These are phyloP conservation scores for Cathartes aura DNA, from an alignment of 2,113 vertebrate species.

Conservation along the genomic window DNA sequence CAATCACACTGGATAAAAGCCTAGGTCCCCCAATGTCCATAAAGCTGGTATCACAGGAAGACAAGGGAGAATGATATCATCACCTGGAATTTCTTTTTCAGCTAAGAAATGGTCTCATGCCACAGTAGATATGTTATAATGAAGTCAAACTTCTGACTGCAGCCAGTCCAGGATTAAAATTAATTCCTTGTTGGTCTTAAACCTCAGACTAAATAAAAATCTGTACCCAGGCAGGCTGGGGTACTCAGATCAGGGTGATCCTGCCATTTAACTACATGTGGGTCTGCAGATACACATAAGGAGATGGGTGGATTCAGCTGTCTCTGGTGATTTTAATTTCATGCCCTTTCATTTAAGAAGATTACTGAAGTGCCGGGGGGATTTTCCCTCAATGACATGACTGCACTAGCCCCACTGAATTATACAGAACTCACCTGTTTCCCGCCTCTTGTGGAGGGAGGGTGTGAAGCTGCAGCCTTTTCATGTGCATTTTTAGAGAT, in stretches of 20 bases:
- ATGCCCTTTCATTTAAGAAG: neutral
- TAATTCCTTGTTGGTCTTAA: neutral
- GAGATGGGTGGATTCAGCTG: neutral
- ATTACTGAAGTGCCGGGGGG: neutral
- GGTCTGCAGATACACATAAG: neutral
- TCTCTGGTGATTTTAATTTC: neutral
- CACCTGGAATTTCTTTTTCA: neutral
- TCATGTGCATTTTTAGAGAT: neutral
- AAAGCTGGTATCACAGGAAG: neutral
- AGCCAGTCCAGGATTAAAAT: neutral
- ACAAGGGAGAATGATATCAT: neutral
- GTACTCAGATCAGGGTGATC: neutral
- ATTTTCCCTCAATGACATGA: neutral
- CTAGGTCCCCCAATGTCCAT: too few relatives aligned
- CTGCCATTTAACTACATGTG: neutral
- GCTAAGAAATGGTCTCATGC: neutral
- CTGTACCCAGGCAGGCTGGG: neutral
- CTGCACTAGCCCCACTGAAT: neutral
- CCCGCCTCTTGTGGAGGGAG: neutral
- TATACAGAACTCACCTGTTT: neutral
- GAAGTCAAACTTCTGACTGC: neutral
- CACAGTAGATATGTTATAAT: fast-evolving
- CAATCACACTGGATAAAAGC: neutral
- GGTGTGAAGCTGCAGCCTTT: neutral
- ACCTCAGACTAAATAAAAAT: neutral